Conservation (phyloP, 2,113 vertebrate genomes). For the Phylloscopus trochilus region DNA sequence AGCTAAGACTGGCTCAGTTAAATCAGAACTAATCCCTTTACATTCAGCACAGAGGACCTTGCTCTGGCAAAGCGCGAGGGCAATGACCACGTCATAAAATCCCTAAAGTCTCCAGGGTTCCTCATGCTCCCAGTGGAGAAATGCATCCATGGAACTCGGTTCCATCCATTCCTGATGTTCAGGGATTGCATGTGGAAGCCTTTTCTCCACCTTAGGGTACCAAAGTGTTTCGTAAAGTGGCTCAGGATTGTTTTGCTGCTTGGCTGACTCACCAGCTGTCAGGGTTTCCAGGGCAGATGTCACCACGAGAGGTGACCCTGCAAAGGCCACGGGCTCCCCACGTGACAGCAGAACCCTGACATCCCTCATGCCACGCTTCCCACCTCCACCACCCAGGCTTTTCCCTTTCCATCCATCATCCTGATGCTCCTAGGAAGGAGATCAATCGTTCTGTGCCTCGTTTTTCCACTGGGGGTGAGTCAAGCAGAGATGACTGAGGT, state of each 20-base stretch:
- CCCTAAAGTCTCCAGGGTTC: not conserved
- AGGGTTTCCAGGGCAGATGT: not conserved
- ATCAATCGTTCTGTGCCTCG: not conserved
- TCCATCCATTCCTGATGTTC: not conserved
- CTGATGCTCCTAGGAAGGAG: not conserved
- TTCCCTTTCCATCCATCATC: conserved; percentile 16
- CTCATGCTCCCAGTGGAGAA: not conserved
- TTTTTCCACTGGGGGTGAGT: conserved; percentile 32
- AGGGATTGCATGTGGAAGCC: not conserved
- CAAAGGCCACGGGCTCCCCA: not conserved
- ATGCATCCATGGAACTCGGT: accelerated
- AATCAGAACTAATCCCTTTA: not conserved
- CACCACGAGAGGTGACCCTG: not conserved
- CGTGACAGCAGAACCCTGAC: not conserved
- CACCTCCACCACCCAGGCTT: not conserved
- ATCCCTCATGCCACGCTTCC: not conserved
- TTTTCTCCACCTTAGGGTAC: not conserved
- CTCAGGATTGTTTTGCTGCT: not conserved
- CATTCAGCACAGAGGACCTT: not conserved
- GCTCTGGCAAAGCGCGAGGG: accelerated
- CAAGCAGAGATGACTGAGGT: conserved; percentile 23
- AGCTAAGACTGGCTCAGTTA: not conserved
- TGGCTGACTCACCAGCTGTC: not conserved
- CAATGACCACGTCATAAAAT: accelerated
- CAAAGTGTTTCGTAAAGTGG: not conserved